Conservation (phyloP, 2,888 invertebrate species). For the Pseudococcus jackbeardsleyi region DNA sequence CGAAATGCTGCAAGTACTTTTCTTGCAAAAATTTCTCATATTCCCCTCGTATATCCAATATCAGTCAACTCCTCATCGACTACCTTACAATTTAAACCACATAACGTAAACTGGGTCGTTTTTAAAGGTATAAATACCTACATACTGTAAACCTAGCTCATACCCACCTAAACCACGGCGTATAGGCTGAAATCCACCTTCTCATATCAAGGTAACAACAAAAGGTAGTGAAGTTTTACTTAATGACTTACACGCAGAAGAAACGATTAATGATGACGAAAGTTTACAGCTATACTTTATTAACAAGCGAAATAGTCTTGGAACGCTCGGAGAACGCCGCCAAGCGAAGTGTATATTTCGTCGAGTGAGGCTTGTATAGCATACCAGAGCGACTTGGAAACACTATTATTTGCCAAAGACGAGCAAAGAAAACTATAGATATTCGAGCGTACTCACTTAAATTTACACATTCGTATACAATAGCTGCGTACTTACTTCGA, state of each 20-base stretch:
- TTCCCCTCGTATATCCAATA: not conserved
- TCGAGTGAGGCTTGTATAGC: not conserved
- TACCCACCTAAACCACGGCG: not conserved
- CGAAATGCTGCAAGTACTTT: not conserved
- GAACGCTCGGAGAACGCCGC: not conserved
- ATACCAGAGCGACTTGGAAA: not conserved
- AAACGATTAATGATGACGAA: slow-evolving; percentile 42
- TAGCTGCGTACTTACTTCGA: not conserved
- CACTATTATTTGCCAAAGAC: not conserved
- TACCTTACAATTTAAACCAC: not conserved
- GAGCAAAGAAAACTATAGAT: slow-evolving; percentile 18
- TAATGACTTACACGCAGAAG: slow-evolving; percentile 14
- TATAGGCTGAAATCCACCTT: not conserved
- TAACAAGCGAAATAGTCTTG: not conserved
- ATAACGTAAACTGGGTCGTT: not conserved
- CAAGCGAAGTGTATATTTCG: not conserved
- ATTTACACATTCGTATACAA: slow-evolving; percentile 23
- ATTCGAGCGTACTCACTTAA: not conserved
- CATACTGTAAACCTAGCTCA: not conserved
- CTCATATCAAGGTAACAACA: slow-evolving; percentile 38
- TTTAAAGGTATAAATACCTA: not conserved
- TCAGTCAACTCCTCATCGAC: slow-evolving; percentile 10
- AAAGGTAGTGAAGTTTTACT: slow-evolving; percentile 24
- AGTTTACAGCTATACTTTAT: slow-evolving; percentile 18
- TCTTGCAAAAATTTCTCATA: not conserved